These are phyloP conservation scores for Pseudococcus viburni DNA, from an alignment of 2,888 invertebrate species.

Conservation along the genomic window DNA sequence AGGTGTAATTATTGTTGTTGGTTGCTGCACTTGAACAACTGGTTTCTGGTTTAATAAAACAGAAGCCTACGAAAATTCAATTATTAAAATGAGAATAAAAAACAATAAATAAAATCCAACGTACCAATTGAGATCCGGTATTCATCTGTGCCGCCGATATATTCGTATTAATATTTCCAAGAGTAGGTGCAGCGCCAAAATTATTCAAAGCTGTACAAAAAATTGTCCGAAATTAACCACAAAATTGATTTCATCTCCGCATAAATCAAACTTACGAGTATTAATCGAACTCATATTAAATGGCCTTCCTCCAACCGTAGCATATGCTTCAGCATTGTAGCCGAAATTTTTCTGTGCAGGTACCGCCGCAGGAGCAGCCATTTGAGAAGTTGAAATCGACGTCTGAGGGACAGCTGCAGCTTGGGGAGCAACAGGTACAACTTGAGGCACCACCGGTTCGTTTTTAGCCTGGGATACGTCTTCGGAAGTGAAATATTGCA, in stretches of 20 bases:
- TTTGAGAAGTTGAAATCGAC: background rate
- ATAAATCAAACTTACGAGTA: background rate
- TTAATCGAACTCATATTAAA: background rate
- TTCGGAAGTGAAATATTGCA: constrained; percentile 36
- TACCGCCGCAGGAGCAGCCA: background rate
- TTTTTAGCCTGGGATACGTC: constrained; percentile 8
- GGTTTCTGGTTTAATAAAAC: background rate
- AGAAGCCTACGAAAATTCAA: background rate
- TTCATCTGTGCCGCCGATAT: background rate
- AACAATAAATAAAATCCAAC: background rate
- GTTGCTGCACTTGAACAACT: background rate
- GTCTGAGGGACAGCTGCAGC: background rate
- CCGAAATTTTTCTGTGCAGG: background rate
- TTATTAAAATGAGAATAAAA: background rate
- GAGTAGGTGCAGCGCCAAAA: background rate
- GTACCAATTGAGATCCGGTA: background rate
- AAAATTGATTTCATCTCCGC: background rate
- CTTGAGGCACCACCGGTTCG: background rate
- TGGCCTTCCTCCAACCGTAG: background rate
- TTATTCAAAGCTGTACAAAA: background rate
- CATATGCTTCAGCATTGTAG: background rate
- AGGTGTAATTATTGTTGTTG: background rate
- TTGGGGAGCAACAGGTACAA: background rate
- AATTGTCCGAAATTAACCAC: background rate
- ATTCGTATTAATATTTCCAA: background rate